Percentiles rank a stretch among this genome's conserved stretches.
Evolutionary conservation across 2,797 vertebrate species (phyloP).

Genomic region (Aratinga solstitialis): DNA sequence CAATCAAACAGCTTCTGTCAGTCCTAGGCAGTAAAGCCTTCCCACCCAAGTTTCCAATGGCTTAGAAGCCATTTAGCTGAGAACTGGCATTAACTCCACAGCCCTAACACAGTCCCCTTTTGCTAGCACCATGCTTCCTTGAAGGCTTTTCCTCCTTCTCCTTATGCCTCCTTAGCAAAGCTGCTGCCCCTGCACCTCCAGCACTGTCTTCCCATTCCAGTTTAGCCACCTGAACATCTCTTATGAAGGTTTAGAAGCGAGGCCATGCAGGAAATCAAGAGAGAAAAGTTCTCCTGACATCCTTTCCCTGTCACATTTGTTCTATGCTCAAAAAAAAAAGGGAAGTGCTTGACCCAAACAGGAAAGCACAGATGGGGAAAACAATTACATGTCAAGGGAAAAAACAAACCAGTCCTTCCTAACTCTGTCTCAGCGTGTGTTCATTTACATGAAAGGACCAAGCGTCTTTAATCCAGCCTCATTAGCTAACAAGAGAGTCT

Average conservation of each 20-base stretch:
- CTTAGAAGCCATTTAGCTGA: background rate
- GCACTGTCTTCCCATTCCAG: background rate
- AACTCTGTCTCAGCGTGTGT: background rate
- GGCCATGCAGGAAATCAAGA: background rate
- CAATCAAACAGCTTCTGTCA: background rate
- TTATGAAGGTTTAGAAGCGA: background rate
- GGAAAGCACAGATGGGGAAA: background rate
- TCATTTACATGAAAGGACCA: background rate
- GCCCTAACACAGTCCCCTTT: background rate
- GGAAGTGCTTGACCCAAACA: background rate
- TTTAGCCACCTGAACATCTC: background rate
- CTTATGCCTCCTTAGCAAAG: background rate
- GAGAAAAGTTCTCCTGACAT: background rate
- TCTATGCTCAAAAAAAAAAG: background rate
- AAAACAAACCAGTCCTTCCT: conserved; percentile 1
- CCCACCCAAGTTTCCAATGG: background rate
- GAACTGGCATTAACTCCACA: background rate
- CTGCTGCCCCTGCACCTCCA: background rate
- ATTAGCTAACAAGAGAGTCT: background rate
- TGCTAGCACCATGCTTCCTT: rapidly evolving
- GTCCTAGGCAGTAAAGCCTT: background rate
- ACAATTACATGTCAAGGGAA: background rate
- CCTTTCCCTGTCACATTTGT: background rate
- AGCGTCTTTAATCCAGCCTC: background rate
- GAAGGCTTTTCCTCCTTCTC: background rate